Percentiles rank a stretch among this genome's conserved stretches.
Conservation (phyloP, 1,140 invertebrate species). For the Philaenus spumarius region DNA sequence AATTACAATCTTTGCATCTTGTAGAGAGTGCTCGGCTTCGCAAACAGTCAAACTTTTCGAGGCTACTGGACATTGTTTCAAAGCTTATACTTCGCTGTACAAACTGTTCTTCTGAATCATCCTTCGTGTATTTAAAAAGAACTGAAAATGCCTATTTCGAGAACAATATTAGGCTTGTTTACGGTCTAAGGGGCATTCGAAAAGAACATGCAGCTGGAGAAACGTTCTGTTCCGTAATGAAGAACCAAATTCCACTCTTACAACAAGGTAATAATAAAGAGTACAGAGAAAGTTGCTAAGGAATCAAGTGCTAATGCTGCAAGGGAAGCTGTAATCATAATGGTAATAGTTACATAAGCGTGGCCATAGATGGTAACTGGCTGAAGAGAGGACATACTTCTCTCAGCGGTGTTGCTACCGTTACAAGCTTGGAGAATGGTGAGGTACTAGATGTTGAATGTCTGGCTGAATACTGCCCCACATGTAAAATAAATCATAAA, state of each 20-base stretch:
- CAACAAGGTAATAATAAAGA: too few species aligned
- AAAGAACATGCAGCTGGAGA: not conserved
- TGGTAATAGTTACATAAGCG: slow-evolving; percentile 2
- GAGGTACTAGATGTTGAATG: not conserved
- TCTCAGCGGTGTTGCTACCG: not conserved
- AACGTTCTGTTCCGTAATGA: too few species aligned
- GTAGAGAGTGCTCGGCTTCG: not conserved
- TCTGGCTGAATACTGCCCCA: not conserved
- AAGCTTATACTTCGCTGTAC: not conserved
- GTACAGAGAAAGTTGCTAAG: not conserved
- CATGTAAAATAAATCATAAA: not conserved
- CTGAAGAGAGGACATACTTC: slow-evolving; percentile 17
- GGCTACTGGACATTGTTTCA: not conserved
- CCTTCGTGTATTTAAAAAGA: not conserved
- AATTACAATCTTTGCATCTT: not conserved
- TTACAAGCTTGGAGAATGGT: not conserved
- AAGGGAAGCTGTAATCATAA: slow-evolving; percentile 9
- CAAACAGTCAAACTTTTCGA: not conserved
- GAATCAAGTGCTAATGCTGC: not conserved
- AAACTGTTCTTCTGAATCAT: not conserved
- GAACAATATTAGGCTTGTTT: not conserved
- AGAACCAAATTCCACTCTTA: too few species aligned
- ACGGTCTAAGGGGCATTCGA: not conserved
- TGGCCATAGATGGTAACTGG: slow-evolving; percentile 16
- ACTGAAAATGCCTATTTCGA: not conserved